Evolutionary conservation across 1,140 invertebrate genomes (phyloP), one percentile per base, ranked within the genome.

Genomic region (Colletes gigas): DNA sequence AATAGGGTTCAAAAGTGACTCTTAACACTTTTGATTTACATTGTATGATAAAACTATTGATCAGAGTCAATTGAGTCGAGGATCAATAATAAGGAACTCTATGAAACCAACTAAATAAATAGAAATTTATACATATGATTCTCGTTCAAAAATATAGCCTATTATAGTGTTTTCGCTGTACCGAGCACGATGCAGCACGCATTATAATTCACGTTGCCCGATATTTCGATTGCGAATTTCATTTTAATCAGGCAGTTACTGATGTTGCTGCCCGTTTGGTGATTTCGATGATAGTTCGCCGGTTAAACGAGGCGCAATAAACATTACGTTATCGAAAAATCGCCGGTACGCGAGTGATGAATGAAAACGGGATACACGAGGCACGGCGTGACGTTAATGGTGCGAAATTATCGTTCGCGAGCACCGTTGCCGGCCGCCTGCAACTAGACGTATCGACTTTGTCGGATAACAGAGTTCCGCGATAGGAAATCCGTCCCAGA

Each of bases 401-500:
- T 47, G 12, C 57, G 70, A 81, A 75, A 54, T 71, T 71, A 68
- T 50, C 54, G 62, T 54, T n/a, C 60, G 15, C n/a, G 54, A 59
- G 50, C 73, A 14, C 47, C 54, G 76, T 60, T 57, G 75, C 79
- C 19, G 59, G 21, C 30, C 2, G 41, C 67, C 44, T 50, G 62
- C 71, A 67, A 50, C 79, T 55, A 69, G 71, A 50, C 68, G 47
- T 77, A 80, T 82, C 67, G 68, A 85, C 72, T 81, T 67, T 57
- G 55, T 30, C 57, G 70, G 62, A 78, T 81, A 71, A 67, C 71
- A 30, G 47, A 84, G 54, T 60, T 71, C 50, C 54, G 63, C 52
- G 70, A 75, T 76, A 44, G 83, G 78, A 76, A 83, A 87, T 88
- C 74, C 84, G 81, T 14, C 72, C 82, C 54, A 89, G 87, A 90